These are phyloP conservation scores for Dicycla oo DNA, from an alignment of 2,888 invertebrate species.

Conservation along the genomic window DNA sequence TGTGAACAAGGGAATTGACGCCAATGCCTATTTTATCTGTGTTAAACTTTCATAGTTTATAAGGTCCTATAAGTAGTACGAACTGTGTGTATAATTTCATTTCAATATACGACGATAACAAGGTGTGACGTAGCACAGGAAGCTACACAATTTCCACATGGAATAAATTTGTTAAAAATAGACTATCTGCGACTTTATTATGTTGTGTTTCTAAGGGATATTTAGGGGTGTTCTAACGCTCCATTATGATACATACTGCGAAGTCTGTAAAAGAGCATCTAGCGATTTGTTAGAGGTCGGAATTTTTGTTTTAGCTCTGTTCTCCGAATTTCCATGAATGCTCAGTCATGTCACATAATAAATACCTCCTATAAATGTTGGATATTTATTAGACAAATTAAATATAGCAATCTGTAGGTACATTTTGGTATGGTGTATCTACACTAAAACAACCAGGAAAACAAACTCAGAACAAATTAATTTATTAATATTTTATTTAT, in stretches of 20 bases:
- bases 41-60: too few relatives aligned
- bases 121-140: not conserved
- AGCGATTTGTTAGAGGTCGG: not conserved
- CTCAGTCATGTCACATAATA: too few relatives aligned
- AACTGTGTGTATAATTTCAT: not conserved
- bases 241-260: rapidly evolving
- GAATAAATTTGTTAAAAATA: conserved; percentile 7
- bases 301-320: not conserved
- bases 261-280: too few relatives aligned
- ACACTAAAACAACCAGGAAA: not conserved
- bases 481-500: not conserved
- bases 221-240: not conserved
- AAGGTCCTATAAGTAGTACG: too few relatives aligned
- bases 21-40: too few relatives aligned
- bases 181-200: not conserved
- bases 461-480: not conserved
- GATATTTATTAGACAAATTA: not conserved
- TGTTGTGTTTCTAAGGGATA: not conserved
- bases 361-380: not conserved
- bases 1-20: too few relatives aligned
- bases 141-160: not conserved
- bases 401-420: not conserved
- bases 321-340: not conserved
- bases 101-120: not conserved
- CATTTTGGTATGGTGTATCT: not conserved